Conservation (phyloP, 2,113 vertebrate genomes). For the Verasper variegatus region DNA sequence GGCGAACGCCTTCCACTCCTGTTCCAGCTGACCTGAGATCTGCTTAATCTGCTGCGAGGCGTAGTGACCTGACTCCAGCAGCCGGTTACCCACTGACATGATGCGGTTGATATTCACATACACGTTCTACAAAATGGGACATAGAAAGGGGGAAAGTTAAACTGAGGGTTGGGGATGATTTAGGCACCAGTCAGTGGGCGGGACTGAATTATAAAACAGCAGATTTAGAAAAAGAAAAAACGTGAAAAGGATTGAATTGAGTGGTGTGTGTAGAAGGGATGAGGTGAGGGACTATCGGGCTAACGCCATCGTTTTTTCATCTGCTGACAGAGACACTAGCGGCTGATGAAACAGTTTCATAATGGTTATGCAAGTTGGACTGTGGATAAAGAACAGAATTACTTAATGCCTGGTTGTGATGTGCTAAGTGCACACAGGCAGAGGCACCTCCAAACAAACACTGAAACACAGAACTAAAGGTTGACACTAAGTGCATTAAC, state of each 20-base stretch:
- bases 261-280: neutral
- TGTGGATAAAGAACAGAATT: constrained; percentile 61
- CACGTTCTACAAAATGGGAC: constrained; percentile 86
- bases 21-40: constrained; percentile 95
- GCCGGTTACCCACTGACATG: constrained; percentile 96
- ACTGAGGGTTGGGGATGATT: neutral
- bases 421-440: too few species aligned
- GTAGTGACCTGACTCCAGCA: constrained; percentile 97
- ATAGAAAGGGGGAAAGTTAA: neutral
- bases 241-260: neutral
- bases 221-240: neutral
- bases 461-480: constrained; percentile 39
- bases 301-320: constrained; percentile 13
- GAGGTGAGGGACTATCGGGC: neutral
- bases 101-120: constrained; percentile 99
- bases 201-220: neutral
- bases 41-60: constrained; percentile 98
- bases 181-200: neutral
- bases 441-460: too few species aligned
- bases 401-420: neutral
- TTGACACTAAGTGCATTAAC: constrained; percentile 39
- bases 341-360: constrained; percentile 53
- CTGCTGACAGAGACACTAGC: constrained; percentile 5
- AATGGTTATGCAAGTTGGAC: constrained; percentile 67
- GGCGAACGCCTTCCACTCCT: constrained; percentile 98